Evolutionary conservation across 35 echinoderm and acorn worm genomes (phyloP), one percentile per base, ranked within the genome.

Genomic region (Strongylocentrotus purpuratus): DNA sequence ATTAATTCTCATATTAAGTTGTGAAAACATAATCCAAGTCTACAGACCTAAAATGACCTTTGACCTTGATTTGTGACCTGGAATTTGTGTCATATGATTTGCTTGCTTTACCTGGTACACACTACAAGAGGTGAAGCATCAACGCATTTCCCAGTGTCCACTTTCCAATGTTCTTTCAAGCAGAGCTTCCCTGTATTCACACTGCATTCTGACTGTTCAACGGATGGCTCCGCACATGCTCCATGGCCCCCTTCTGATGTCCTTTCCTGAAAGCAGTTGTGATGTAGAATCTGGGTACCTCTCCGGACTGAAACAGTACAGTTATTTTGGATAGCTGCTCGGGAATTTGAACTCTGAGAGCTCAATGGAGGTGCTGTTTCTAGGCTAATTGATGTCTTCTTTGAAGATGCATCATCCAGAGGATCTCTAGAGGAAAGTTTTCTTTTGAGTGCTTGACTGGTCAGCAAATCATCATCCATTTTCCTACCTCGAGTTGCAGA

Each of bases 101-200:
- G n/a, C n/a, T n/a, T n/a, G n/a, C 52, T 10, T 17, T 33, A 92
- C 89, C 65, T 96, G 1, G n/a, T 46, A 32, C 28, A 45, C 5
- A 97, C 97, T 9, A 97, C 32, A 7, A 97, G 92, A 46, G 97
- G 95, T 58, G 97, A 97, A 48, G 97, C 97, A 96, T 97, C 97
- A 17, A 97, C 95, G 96, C 97, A 97, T 87, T 97, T 96, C 0
- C 97, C 97, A 10, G 95, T 97, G 86, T 96, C 85, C 46, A 86
- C 96, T 70, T 90, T 92, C 97, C 97, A 97, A 46, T 45, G 95
- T 85, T 94, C 50, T 46, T 91, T 8, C 33, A 96, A n/a, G 47
- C 5, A 48, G 25, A 89, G 31, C 87, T 41, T 46, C 28, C 8
- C 65, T 78, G 0, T 28, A 7, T 78, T 78, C 20, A 22, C 2